Conservation (phyloP, 64 coral and sea anemone genomes). For the Dendrophyllia cribrosa region DNA sequence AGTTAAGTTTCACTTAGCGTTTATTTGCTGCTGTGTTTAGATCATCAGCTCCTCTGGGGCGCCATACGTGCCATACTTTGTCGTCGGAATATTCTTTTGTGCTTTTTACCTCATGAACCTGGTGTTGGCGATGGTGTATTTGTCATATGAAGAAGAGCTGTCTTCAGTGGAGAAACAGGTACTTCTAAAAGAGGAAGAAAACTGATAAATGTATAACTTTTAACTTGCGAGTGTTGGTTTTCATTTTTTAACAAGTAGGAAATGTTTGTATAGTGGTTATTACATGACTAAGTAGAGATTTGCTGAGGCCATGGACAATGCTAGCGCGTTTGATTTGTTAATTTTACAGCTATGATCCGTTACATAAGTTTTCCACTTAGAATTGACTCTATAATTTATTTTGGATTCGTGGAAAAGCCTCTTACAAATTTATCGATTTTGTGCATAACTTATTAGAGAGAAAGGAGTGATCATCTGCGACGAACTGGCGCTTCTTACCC, state of each 20-base stretch:
- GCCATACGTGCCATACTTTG: constrained; percentile 71
- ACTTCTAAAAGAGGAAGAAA: neutral
- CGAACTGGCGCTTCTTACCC: constrained; percentile 59
- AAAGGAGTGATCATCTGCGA: constrained; percentile 47
- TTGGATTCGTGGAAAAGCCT: neutral
- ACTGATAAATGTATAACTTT: no score
- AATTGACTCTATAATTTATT: neutral
- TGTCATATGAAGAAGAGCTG: constrained; percentile 86
- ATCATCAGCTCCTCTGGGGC: constrained; percentile 71
- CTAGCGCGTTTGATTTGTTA: no score
- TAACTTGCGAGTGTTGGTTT: no score
- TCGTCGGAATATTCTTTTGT: constrained; percentile 84
- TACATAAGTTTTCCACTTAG: no score
- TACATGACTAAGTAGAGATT: no score
- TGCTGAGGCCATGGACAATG: no score
- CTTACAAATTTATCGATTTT: neutral
- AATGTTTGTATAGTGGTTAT: no score
- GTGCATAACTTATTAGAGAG: neutral
- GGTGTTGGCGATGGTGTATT: constrained; percentile 75
- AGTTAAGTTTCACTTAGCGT: neutral
- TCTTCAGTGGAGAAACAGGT: constrained; percentile 76
- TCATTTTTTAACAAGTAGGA: no score
- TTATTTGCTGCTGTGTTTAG: neutral
- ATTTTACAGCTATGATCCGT: no score
- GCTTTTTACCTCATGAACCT: constrained; percentile 89